Conservation (phyloP, 2,113 vertebrate species). For the Scomber japonicus region DNA sequence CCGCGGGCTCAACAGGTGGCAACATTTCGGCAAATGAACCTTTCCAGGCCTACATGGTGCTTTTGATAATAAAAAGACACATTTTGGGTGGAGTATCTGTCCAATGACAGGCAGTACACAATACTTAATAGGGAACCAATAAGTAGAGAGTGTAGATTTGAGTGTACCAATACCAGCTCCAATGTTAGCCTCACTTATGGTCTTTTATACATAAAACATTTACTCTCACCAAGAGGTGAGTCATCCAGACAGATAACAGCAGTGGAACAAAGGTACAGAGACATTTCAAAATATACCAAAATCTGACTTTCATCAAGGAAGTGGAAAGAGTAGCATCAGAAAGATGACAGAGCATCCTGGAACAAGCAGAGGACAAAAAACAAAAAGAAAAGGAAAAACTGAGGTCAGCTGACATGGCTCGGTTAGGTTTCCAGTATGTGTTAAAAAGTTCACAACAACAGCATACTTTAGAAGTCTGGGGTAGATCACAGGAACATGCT, state of each 20-base stretch:
- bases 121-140: background rate
- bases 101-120: background rate
- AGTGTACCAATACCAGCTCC: conserved; percentile 12
- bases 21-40: too few species aligned
- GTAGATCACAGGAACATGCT: conserved; percentile 58
- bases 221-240: conserved; percentile 5
- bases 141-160: conserved; percentile 4
- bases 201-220: conserved; percentile 2
- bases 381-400: conserved; percentile 48
- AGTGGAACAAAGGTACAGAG: conserved; percentile 26
- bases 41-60: conserved; percentile 1
- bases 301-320: conserved; percentile 15
- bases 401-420: conserved; percentile 80
- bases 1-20: too few species aligned
- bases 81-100: background rate
- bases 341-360: conserved; percentile 17
- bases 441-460: conserved; percentile 63
- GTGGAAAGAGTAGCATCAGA: conserved; percentile 8
- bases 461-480: conserved; percentile 49
- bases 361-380: conserved; percentile 30
- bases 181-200: conserved; percentile 17
- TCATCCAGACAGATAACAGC: conserved; percentile 41
- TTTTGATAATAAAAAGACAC: conserved; percentile 7
- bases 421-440: conserved; percentile 74
- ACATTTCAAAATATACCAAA: conserved; percentile 8